A percentile compares a stretch with the other conserved stretches of the same genome.
Evolutionary conservation across 1,140 invertebrate species (phyloP).

Genomic region (Camponotus pennsylvanicus): DNA sequence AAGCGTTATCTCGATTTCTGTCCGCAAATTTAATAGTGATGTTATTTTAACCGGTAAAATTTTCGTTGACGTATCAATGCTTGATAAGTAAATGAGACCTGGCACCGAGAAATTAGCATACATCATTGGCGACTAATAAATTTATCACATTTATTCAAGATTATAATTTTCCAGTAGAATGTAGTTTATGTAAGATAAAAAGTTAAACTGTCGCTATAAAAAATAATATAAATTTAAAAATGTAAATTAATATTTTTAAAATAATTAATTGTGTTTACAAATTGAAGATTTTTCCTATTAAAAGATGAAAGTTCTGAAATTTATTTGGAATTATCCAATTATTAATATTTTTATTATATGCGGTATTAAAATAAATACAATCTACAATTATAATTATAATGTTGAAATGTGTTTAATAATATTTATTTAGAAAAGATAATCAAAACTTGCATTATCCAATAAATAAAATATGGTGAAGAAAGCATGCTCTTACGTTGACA

Average conservation of each 20-base stretch:
- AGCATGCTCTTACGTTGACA: conserved; percentile 1
- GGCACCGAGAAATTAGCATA: conserved; percentile 8
- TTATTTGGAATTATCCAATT: not conserved
- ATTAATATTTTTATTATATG: not conserved
- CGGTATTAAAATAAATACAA: not conserved
- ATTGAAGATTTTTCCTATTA: not conserved
- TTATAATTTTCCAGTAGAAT: not conserved
- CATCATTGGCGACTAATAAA: conserved; percentile 21
- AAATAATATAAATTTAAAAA: not conserved
- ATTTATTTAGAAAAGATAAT: not conserved
- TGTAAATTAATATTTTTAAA: not conserved
- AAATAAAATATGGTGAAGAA: not conserved
- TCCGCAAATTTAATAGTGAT: conserved; percentile 27
- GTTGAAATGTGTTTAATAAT: conserved; percentile 11
- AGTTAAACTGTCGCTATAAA: not conserved
- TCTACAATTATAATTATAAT: not conserved
- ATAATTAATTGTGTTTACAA: not conserved
- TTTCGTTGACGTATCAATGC: conserved; percentile 12
- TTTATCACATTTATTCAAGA: not conserved
- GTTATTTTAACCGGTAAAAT: conserved; percentile 33
- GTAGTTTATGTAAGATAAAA: not conserved
- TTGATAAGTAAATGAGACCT: not conserved
- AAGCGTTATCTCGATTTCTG: conserved; percentile 19
- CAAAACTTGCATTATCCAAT: not conserved
- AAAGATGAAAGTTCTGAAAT: not conserved